These are phyloP conservation scores for Myioborus miniatus DNA, from an alignment of 2,797 vertebrate species.

Conservation along the genomic window DNA sequence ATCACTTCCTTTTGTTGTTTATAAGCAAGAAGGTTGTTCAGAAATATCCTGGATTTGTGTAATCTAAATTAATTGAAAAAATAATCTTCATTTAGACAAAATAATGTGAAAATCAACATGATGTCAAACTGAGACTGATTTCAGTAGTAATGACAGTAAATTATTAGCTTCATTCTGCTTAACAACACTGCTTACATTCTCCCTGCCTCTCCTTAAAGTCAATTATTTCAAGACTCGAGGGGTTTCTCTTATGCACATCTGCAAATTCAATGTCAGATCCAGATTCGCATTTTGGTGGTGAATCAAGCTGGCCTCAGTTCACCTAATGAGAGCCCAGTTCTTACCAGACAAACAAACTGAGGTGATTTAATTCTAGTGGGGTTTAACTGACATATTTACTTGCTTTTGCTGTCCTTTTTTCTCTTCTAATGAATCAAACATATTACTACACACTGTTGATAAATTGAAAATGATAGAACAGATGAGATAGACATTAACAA, in stretches of 20 bases:
- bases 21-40: constrained; percentile 42
- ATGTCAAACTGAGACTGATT: constrained; percentile 28
- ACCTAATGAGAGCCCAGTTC: constrained; percentile 50
- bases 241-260: constrained; percentile 78
- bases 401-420: constrained; percentile 48
- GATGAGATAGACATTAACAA: constrained; percentile 45
- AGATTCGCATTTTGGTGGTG: constrained; percentile 72
- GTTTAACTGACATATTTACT: constrained; percentile 52
- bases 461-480: constrained; percentile 49
- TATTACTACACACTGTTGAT: not conserved
- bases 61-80: not conserved
- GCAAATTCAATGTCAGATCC: constrained; percentile 75
- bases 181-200: constrained; percentile 43
- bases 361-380: constrained; percentile 75
- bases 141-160: constrained; percentile 33
- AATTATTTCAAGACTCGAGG: constrained; percentile 64
- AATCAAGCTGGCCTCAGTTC: constrained; percentile 72
- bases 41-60: not conserved
- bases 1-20: constrained; percentile 68
- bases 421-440: not conserved
- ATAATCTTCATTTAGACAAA: constrained; percentile 34
- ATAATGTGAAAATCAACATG: constrained; percentile 36
- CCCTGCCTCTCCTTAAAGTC: constrained; percentile 49
- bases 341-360: constrained; percentile 75
- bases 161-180: constrained; percentile 38